These are phyloP conservation scores for Corythornis madagascariensis DNA, from an alignment of 2,113 vertebrate genomes.

Conservation along the genomic window DNA sequence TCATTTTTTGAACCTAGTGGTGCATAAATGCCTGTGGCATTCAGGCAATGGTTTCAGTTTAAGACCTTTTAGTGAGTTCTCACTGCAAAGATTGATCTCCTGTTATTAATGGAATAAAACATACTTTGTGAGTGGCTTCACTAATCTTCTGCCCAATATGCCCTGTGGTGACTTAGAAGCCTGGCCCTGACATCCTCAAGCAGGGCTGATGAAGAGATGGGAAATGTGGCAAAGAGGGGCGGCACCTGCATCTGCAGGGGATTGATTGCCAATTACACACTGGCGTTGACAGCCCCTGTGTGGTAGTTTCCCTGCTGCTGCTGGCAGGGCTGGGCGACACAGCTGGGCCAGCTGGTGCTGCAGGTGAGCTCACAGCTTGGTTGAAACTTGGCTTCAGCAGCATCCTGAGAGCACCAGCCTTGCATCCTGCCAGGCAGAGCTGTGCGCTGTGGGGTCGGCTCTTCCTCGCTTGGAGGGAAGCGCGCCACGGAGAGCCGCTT, in stretches of 20 bases:
- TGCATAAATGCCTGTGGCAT: neutral
- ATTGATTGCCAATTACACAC: neutral
- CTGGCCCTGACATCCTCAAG: neutral
- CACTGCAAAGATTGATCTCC: neutral
- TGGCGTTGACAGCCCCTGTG: neutral
- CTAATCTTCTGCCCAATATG: neutral
- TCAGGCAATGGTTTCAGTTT: neutral
- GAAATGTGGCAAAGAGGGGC: rapidly evolving
- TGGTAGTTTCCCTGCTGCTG: neutral
- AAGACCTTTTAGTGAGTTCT: neutral
- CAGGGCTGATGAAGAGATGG: neutral
- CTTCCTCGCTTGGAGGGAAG: neutral
- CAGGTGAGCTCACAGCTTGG: neutral
- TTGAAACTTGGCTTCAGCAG: neutral
- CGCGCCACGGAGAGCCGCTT: neutral
- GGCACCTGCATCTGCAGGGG: too few species aligned
- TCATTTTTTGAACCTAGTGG: neutral
- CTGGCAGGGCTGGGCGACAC: neutral
- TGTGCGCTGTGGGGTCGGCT: rapidly evolving
- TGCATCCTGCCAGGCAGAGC: too few species aligned
- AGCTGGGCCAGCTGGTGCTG: too few species aligned
- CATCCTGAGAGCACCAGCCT: rapidly evolving
- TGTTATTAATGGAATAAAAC: neutral
- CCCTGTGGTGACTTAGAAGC: neutral
- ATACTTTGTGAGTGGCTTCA: rapidly evolving